phyloP scores from a whole-genome alignment of 2,888 invertebrate genomes.

The Trachelus troglodyta region DNA sequence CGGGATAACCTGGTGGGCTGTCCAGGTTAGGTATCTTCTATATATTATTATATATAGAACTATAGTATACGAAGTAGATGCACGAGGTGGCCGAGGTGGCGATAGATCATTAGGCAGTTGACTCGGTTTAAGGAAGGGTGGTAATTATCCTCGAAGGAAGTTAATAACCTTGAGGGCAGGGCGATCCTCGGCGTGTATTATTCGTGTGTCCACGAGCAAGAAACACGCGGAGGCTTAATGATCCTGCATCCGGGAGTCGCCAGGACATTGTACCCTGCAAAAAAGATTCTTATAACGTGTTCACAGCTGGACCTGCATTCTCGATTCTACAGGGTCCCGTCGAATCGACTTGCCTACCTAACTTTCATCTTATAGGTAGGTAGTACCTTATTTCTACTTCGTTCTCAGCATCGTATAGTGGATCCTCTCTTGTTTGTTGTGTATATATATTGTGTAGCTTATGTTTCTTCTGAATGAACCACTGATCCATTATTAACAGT shows the following conservation, averaged over 20 bases:
- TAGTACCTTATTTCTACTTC: background rate
- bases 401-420: background rate
- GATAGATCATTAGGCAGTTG: conserved; percentile 54
- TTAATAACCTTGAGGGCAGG: conserved; percentile 44
- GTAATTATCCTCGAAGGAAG: conserved; percentile 47
- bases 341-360: background rate
- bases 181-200: conserved; percentile 6
- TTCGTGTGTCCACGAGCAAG: conserved; percentile 20
- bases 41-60: background rate
- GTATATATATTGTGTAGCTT: background rate
- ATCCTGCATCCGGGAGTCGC: conserved; percentile 57
- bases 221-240: conserved; percentile 48
- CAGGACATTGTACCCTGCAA: conserved; percentile 50
- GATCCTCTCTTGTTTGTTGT: background rate
- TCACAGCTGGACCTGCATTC: conserved; percentile 57
- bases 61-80: conserved; percentile 2
- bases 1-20: background rate
- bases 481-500: conserved; percentile 49
- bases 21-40: background rate
- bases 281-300: conserved; percentile 48
- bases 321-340: background rate
- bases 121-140: conserved; percentile 40
- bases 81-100: conserved; percentile 39
- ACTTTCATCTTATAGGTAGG: background rate
- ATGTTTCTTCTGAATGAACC: conserved; percentile 36